A percentile compares a stretch with the other conserved stretches of the same genome.
phyloP scores from a whole-genome alignment of 2,113 vertebrate species.

The Solenodon paradoxus region DNA sequence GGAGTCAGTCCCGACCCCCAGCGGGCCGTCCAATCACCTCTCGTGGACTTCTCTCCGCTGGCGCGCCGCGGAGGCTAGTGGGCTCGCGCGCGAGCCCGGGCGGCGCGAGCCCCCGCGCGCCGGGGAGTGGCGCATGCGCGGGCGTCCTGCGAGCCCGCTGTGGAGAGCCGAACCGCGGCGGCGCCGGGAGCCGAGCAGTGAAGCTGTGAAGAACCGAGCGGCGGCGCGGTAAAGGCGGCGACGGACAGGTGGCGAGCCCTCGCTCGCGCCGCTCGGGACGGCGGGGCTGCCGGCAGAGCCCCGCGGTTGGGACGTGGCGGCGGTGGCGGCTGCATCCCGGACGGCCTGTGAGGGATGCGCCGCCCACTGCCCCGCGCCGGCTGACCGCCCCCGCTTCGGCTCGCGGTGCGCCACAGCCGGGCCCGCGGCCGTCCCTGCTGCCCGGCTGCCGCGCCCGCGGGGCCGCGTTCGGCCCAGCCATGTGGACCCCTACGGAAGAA shows the following conservation, averaged over 20 bases:
- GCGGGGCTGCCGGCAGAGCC: background rate
- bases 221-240: background rate
- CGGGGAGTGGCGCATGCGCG: slow-evolving; percentile 75
- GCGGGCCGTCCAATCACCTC: background rate
- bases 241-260: slow-evolving; percentile 49
- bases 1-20: too few relatives aligned
- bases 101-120: slow-evolving; percentile 45
- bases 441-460: slow-evolving; percentile 36
- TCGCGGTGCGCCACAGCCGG: slow-evolving; percentile 71
- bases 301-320: slow-evolving; percentile 12
- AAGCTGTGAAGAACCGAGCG: background rate
- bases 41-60: slow-evolving; percentile 18
- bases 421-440: slow-evolving; percentile 55
- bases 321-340: slow-evolving; percentile 41
- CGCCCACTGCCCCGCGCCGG: slow-evolving; percentile 59
- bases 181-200: background rate
- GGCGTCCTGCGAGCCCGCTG: slow-evolving; percentile 49
- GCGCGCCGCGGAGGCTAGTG: too few relatives aligned
- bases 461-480: slow-evolving; percentile 73
- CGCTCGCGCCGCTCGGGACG: background rate
- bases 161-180: slow-evolving; percentile 34
- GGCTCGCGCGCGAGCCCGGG: slow-evolving; percentile 64
- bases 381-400: slow-evolving; percentile 67
- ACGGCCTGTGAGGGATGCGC: slow-evolving; percentile 70
- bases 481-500: slow-evolving; percentile 96